Conservation (phyloP, 1,140 invertebrate species). For the Anoplolepis gracilipes region DNA sequence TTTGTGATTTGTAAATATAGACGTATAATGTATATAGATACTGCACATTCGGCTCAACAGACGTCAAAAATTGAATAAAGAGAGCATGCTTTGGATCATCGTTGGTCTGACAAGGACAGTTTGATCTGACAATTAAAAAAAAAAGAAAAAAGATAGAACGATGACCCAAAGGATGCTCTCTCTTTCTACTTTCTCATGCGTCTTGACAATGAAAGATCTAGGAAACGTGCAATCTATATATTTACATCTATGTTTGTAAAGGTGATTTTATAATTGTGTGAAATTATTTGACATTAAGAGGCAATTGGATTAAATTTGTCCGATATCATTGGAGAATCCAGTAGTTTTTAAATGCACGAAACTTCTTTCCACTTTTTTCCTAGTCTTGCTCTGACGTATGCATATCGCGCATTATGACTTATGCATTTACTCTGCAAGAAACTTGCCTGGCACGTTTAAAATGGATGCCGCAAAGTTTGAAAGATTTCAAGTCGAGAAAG, state of each 20-base stretch:
- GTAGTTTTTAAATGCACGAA: slow-evolving; percentile 31
- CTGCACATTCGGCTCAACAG: no score
- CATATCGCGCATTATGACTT: slow-evolving; percentile 32
- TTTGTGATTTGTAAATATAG: slow-evolving; percentile 2
- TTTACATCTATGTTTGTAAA: no score
- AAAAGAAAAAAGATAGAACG: no score
- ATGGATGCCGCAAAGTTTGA: slow-evolving; percentile 33
- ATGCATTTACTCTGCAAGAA: slow-evolving; percentile 32
- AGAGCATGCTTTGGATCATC: no score
- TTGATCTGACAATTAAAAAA: no score
- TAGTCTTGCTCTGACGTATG: slow-evolving; percentile 17
- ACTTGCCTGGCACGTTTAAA: slow-evolving; percentile 42
- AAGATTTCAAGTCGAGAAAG: slow-evolving; percentile 39
- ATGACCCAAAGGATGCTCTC: no score
- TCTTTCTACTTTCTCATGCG: no score
- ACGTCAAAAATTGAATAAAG: no score
- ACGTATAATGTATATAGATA: no score
- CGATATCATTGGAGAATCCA: neutral
- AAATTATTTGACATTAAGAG: neutral
- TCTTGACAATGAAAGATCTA: no score
- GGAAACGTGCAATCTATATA: no score
- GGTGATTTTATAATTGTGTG: neutral
- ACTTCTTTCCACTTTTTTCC: slow-evolving; percentile 6
- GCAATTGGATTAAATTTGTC: neutral
- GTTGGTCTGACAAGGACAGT: no score